These are phyloP conservation scores for Petrolisthes cinctipes DNA, from an alignment of 2,888 invertebrate genomes.

Conservation along the genomic window DNA sequence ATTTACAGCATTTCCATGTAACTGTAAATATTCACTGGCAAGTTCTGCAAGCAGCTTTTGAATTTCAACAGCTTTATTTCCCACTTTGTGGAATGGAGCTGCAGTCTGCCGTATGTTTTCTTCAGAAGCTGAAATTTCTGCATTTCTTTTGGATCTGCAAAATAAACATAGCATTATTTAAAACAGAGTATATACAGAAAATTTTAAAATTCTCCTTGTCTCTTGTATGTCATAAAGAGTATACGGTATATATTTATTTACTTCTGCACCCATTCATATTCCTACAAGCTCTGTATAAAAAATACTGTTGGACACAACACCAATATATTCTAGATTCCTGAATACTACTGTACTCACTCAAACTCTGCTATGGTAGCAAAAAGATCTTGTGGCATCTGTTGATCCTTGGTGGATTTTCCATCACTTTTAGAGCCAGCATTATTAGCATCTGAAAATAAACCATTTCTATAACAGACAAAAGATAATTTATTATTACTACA, in stretches of 20 bases:
- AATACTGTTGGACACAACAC: not conserved
- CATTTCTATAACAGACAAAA: not conserved
- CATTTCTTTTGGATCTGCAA: constrained; percentile 54
- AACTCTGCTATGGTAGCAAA: constrained; percentile 61
- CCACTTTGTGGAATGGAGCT: constrained; percentile 63
- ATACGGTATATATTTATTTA: too few species aligned
- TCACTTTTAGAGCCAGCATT: constrained; percentile 48
- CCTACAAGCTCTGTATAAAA: too few species aligned
- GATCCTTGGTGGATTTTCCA: constrained; percentile 62
- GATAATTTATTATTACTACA: too few species aligned
- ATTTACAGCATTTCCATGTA: constrained; percentile 51
- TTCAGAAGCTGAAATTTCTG: constrained; percentile 62
- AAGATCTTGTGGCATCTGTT: constrained; percentile 54
- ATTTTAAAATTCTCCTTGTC: not conserved
- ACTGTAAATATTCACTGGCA: constrained; percentile 53
- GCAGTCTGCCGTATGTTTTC: constrained; percentile 62
- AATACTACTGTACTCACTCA: constrained; percentile 49
- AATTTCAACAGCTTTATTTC: constrained; percentile 60
- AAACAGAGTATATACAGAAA: not conserved
- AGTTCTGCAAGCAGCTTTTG: constrained; percentile 57
- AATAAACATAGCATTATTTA: not conserved
- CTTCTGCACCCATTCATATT: too few species aligned
- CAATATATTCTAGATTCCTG: not conserved
- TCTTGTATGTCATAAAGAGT: too few species aligned
- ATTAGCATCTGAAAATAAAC: constrained; percentile 23